Percentiles rank a stretch among this genome's conserved stretches.
Conservation (phyloP, 2,797 vertebrate genomes). For the Coregonus sp. region DNA sequence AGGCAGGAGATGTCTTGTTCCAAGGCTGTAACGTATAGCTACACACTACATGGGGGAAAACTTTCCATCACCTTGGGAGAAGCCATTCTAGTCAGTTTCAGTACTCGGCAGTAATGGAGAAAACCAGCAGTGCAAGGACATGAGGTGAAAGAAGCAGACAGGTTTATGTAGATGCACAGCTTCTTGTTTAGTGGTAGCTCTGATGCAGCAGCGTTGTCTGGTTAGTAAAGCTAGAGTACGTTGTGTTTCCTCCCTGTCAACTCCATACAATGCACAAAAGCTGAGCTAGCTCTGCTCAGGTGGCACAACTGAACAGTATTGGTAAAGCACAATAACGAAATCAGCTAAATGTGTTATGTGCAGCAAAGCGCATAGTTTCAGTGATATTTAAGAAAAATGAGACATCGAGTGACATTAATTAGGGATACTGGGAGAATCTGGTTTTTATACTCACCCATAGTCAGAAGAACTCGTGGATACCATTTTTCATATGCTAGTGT, state of each 20-base stretch:
- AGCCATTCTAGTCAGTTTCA: constrained; percentile 55
- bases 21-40: constrained; percentile 23
- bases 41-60: background rate
- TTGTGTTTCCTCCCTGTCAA: constrained; percentile 67
- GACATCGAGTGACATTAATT: constrained; percentile 58
- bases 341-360: constrained; percentile 66
- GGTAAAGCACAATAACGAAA: constrained; percentile 71
- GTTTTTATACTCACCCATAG: too few relatives aligned
- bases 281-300: constrained; percentile 51
- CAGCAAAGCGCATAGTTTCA: constrained; percentile 73
- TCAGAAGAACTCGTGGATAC: too few relatives aligned
- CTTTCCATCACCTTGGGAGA: background rate
- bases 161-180: constrained; percentile 51
- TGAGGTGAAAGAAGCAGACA: constrained; percentile 61
- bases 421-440: too few relatives aligned
- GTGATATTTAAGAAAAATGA: constrained; percentile 58
- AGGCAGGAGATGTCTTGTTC: constrained; percentile 41
- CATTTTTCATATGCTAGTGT: too few relatives aligned
- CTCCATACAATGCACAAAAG: constrained; percentile 45
- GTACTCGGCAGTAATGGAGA: constrained; percentile 55
- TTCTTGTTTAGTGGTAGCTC: constrained; percentile 53
- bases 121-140: constrained; percentile 49
- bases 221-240: constrained; percentile 79
- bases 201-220: constrained; percentile 68
- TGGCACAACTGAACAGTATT: constrained; percentile 62